These are phyloP conservation scores for Phortica okadai DNA, from an alignment of 2,888 invertebrate species.

Conservation along the genomic window DNA sequence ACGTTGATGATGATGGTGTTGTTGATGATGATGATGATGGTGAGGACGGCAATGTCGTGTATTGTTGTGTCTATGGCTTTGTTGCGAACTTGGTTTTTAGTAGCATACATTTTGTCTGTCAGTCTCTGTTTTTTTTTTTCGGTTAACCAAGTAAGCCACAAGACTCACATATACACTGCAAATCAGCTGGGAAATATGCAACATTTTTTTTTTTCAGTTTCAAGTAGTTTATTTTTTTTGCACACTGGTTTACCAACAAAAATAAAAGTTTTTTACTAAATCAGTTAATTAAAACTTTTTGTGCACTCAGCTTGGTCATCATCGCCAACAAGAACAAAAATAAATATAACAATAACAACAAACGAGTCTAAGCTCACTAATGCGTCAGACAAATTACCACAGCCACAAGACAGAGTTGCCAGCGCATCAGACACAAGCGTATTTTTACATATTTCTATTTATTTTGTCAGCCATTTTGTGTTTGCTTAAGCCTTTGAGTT, in stretches of 20 bases:
- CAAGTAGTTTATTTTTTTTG: slow-evolving; percentile 12
- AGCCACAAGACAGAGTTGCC: slow-evolving; percentile 23
- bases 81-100: background rate
- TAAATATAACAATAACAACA: background rate
- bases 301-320: slow-evolving; percentile 59
- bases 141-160: slow-evolving; percentile 33
- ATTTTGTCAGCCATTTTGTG: slow-evolving; percentile 6
- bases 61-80: background rate
- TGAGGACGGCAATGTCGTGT: background rate
- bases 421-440: background rate
- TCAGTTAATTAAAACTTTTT: slow-evolving; percentile 73
- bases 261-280: slow-evolving; percentile 54
- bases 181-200: slow-evolving; percentile 1
- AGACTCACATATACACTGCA: background rate
- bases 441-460: slow-evolving; percentile 17
- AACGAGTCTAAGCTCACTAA: slow-evolving; percentile 11
- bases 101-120: background rate
- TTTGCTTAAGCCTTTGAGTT: slow-evolving; percentile 1
- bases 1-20: background rate
- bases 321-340: slow-evolving; percentile 20
- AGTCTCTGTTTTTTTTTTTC: slow-evolving; percentile 11
- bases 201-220: background rate
- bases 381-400: slow-evolving; percentile 30
- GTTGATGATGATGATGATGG: background rate
- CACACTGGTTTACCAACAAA: slow-evolving; percentile 30